Conservation (phyloP, 2,888 invertebrate genomes). For the Vanessa cardui region DNA sequence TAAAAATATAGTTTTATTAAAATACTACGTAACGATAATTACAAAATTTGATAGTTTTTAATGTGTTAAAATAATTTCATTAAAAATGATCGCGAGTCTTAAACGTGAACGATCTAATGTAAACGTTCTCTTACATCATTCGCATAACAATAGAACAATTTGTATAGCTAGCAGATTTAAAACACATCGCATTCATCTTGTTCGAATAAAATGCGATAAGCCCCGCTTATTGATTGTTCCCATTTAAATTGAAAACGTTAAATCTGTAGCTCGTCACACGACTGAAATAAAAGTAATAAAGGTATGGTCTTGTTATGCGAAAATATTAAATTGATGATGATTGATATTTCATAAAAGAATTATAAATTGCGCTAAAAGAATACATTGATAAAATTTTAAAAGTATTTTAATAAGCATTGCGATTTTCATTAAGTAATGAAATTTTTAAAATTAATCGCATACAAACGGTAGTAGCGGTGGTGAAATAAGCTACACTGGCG, state of each 20-base stretch:
- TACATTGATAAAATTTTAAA: conserved; percentile 3
- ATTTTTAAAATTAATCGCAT: conserved; percentile 1
- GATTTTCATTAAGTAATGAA: conserved; percentile 11
- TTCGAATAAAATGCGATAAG: conserved; percentile 71
- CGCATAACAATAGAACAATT: conserved; percentile 64
- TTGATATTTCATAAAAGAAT: conserved; percentile 20
- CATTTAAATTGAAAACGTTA: conserved; percentile 71
- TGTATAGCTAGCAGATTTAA: conserved; percentile 70
- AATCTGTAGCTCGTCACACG: conserved; percentile 65
- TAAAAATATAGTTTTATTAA: too few species aligned
- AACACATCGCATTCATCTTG: conserved; percentile 70
- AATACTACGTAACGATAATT: too few species aligned
- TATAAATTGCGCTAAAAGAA: conserved; percentile 15
- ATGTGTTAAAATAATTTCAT: too few species aligned
- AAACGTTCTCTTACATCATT: conserved; percentile 39
- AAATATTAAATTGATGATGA: conserved; percentile 31
- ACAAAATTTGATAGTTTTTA: too few species aligned
- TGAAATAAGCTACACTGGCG: conserved; percentile 5
- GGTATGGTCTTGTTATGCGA: conserved; percentile 40
- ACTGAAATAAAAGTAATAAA: conserved; percentile 64
- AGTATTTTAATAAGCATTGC: conserved; percentile 4
- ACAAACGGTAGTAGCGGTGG: neutral
- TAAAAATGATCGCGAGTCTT: neutral
- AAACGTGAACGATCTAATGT: conserved; percentile 22
- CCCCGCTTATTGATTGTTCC: conserved; percentile 72